Conservation (phyloP, 2,113 vertebrate species). For the Erinaceus europaeus region DNA sequence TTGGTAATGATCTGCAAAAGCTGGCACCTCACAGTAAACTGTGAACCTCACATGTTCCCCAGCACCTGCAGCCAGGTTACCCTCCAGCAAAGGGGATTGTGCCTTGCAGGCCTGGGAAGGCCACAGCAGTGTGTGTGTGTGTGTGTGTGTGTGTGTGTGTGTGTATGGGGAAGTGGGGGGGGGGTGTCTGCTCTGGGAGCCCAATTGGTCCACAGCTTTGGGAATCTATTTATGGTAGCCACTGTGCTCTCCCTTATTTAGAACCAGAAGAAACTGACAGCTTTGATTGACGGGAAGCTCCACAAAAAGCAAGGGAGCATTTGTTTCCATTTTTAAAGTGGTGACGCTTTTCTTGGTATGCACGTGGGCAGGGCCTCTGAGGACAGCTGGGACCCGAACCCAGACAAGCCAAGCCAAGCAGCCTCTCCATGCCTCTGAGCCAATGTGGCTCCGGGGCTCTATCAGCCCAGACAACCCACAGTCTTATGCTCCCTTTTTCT, state of each 20-base stretch:
- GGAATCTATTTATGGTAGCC: neutral
- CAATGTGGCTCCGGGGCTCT: no score
- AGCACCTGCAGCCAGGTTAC: neutral
- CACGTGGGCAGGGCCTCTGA: neutral
- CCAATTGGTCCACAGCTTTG: neutral
- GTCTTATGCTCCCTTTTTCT: neutral
- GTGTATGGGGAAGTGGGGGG: no score
- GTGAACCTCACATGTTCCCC: neutral
- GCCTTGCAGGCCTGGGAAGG: neutral
- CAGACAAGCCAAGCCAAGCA: neutral
- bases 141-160: no score
- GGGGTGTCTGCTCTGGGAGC: neutral
- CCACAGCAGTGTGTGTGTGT: no score
- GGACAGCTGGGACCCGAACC: neutral
- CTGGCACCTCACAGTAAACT: neutral
- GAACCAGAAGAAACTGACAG: neutral
- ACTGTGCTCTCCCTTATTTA: neutral
- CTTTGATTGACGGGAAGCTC: neutral
- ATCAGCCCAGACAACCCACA: no score
- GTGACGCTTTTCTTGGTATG: neutral
- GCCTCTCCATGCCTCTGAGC: neutral
- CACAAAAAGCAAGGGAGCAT: neutral
- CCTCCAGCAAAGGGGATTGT: neutral
- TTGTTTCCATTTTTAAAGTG: conserved; percentile 36
- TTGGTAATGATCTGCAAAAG: conserved; percentile 34